A percentile compares a stretch with the other conserved stretches of the same genome.
These are phyloP conservation scores for Sus cebifrons DNA, from an alignment of 2,797 vertebrate species.

Conservation along the genomic window DNA sequence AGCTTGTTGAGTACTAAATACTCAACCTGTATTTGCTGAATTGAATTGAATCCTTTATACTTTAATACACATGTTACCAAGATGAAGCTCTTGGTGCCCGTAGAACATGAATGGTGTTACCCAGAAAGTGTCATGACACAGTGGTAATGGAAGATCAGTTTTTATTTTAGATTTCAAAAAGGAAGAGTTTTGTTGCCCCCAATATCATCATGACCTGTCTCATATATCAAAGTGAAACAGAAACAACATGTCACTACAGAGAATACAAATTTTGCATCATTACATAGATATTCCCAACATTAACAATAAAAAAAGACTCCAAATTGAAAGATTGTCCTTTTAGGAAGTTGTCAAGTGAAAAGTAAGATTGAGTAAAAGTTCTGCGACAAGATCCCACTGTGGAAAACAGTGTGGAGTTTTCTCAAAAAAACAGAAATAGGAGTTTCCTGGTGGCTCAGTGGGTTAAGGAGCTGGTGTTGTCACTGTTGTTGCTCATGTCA, in stretches of 20 bases:
- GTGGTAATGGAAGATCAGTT: neutral
- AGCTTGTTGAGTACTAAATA: neutral
- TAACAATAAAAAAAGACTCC: neutral
- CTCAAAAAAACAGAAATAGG: too few species aligned
- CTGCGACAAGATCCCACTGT: neutral
- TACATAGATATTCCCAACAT: neutral
- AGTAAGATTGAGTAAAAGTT: neutral
- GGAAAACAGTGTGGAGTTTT: too few species aligned
- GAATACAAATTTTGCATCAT: neutral
- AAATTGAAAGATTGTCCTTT: neutral
- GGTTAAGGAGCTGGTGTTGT: too few species aligned
- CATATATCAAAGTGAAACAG: neutral
- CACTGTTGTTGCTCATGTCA: too few species aligned
- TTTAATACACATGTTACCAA: neutral
- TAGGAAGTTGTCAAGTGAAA: neutral
- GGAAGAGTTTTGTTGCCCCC: neutral
- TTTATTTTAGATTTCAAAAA: constrained; percentile 24
- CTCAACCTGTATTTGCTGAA: neutral
- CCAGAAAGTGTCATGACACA: neutral
- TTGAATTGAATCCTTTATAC: neutral
- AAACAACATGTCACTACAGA: neutral
- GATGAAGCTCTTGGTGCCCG: neutral
- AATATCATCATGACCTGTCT: neutral
- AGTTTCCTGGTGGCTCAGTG: too few species aligned
- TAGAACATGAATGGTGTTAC: neutral